These are phyloP conservation scores for Peromyscus aztecus DNA, from an alignment of 2,797 vertebrate genomes.

Conservation along the genomic window DNA sequence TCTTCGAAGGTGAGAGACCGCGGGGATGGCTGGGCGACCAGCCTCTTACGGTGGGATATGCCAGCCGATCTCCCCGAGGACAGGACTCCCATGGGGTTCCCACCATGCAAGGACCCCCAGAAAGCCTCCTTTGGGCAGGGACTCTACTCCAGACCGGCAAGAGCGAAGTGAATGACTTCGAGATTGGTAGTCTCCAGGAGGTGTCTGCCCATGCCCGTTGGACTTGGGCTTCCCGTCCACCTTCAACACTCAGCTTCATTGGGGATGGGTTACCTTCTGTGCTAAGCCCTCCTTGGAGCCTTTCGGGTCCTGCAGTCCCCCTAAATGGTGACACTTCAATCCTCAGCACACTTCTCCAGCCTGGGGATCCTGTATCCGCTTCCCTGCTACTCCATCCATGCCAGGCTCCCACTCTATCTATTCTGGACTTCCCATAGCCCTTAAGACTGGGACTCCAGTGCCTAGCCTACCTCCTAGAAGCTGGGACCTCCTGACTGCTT, in stretches of 20 bases:
- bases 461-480: neutral
- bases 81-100: neutral
- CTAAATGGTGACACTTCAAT: neutral
- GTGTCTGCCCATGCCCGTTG: neutral
- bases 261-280: neutral
- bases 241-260: neutral
- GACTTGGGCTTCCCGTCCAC: neutral
- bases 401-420: neutral
- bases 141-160: neutral
- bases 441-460: neutral
- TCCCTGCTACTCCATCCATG: neutral
- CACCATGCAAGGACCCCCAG: neutral
- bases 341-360: neutral
- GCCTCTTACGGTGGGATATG: neutral
- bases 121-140: neutral
- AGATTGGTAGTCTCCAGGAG: neutral
- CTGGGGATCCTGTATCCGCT: neutral
- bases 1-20: conserved; percentile 96
- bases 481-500: neutral
- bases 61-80: neutral
- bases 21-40: conserved; percentile 80
- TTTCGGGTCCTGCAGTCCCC: neutral
- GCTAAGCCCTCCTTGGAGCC: neutral
- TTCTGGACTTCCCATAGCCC: neutral
- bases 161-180: neutral